These are phyloP conservation scores for Myotis planiceps DNA, from an alignment of 2,797 vertebrate genomes.

Conservation along the genomic window DNA sequence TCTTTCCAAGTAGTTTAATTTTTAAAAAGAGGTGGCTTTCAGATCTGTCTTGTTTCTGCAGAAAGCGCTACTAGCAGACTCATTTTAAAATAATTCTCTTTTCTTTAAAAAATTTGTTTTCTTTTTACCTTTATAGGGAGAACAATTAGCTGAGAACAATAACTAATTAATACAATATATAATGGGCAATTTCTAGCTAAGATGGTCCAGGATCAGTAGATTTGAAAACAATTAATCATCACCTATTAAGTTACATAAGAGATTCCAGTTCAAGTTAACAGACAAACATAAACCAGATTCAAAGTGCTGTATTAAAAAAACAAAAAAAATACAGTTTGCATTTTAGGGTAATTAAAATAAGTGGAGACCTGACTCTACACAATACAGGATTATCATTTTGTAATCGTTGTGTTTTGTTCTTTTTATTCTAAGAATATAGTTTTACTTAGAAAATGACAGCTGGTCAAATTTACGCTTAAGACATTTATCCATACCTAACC, in stretches of 20 bases:
- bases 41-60: not conserved
- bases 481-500: not conserved
- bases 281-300: constrained; percentile 34
- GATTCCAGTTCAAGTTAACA: constrained; percentile 54
- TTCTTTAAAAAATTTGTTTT: not conserved
- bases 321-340: constrained; percentile 4
- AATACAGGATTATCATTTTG: not conserved
- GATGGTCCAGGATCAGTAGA: not conserved
- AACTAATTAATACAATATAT: not conserved
- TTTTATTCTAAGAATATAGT: constrained; percentile 1
- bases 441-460: not conserved
- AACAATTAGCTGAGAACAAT: not conserved
- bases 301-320: constrained; percentile 65
- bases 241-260: not conserved
- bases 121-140: not conserved
- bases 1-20: not conserved
- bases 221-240: constrained; percentile 27
- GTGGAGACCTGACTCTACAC: not conserved
- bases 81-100: constrained; percentile 2
- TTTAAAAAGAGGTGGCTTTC: not conserved
- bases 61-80: not conserved
- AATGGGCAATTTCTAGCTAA: constrained; percentile 25
- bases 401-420: constrained; percentile 33
- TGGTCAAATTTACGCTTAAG: not conserved
- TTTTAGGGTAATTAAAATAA: constrained; percentile 26